Base-by-base conservation (phyloP, 1,140 invertebrate genomes). In the Conus ventricosus region DNA sequence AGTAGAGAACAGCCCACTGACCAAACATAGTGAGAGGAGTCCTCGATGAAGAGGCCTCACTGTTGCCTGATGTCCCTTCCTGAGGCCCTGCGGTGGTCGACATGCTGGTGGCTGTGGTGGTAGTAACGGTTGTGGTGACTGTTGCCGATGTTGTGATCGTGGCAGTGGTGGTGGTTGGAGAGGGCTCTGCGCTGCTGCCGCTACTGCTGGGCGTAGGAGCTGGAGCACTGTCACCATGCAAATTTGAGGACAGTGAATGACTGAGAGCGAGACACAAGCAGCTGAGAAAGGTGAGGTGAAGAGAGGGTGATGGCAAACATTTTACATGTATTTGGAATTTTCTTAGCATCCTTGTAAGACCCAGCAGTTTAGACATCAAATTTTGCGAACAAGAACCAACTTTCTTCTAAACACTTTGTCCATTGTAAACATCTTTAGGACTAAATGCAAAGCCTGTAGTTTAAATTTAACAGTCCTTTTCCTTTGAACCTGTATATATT, bases 51-150 rank as follows among this genome's bases (percentile, higher is more conserved):
- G 23, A 57, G 17, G 53, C 75, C 84, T 17, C 78, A 27, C 76
- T 15, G 71, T 25, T 17, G 17, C 27, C 67, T 60, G 80, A 57
- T 23, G 83, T 53, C 15, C 71, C 87, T 67, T 57, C 82, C 54
- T 53, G 81, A n/a, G 87, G 60, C 11, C 57, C 53, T 3, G 87
- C 51, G 23, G 78, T 27, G 10, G 55, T 39, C 13, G 87, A 71
- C 4, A 39, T 76, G 60, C 71, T 82, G n/a, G 81, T 76, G 51
- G 83, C 63, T 27, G 80, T 84, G 81, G 87, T 83, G 23, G 78
- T 88, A 51, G 82, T 83, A 11, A 76, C 27, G 3, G 85, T 84
- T 8, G 39, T 78, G 51, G 83, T 85, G 23, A 54, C 10, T 11
- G 57, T 15, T 25, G 82, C 51, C 25, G 82, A n/a, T 25, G 82